Conservation (phyloP, 2,113 vertebrate genomes). For the Urocitellus parryii region DNA sequence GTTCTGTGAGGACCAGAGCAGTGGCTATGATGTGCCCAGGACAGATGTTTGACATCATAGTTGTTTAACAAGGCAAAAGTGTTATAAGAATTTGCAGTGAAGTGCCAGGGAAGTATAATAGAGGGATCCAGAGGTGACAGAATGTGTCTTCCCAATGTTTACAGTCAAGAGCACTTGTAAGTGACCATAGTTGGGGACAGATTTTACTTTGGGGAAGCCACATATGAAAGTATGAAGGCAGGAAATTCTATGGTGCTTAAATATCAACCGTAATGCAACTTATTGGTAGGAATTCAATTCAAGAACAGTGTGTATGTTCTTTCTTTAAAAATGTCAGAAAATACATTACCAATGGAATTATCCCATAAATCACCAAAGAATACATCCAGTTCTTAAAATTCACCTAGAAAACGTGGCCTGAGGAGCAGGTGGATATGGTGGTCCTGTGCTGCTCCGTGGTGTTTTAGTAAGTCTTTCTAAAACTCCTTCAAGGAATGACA, state of each 20-base stretch:
- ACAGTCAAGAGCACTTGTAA: not conserved
- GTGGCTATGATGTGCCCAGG: rapidly evolving
- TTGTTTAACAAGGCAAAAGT: not conserved
- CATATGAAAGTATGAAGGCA: not conserved
- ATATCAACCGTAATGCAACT: not conserved
- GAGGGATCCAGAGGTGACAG: not conserved
- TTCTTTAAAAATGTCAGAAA: not conserved
- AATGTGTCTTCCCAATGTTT: not conserved
- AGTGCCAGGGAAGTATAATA: not conserved
- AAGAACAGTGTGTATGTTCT: not conserved
- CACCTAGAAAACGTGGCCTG: not conserved
- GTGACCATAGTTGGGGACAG: not conserved
- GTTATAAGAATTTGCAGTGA: not conserved
- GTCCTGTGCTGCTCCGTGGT: too few relatives aligned
- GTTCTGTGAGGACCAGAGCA: not conserved
- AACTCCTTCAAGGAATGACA: not conserved
- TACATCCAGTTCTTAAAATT: not conserved
- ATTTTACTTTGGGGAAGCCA: not conserved
- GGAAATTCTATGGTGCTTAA: not conserved
- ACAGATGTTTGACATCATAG: not conserved
- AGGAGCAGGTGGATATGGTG: not conserved
- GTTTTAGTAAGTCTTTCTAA: slow-evolving; percentile 11
- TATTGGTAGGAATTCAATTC: not conserved
- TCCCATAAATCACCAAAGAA: not conserved
- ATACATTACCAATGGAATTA: slow-evolving; percentile 11